A percentile compares a stretch with the other conserved stretches of the same genome.
Conservation (phyloP, 1,140 invertebrate genomes). For the Plutomurus gul region DNA sequence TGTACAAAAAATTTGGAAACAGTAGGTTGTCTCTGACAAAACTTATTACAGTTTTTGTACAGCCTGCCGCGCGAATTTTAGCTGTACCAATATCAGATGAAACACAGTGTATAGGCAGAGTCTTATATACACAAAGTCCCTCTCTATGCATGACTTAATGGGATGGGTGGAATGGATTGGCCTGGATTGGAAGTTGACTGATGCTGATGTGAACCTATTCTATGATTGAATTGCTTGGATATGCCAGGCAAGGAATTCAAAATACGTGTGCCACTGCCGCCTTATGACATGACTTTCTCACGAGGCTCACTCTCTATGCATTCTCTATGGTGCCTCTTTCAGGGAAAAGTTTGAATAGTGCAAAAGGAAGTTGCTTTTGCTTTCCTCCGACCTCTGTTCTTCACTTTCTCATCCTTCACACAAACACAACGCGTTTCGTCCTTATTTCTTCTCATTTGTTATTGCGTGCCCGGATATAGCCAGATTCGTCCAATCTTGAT, state of each 20-base stretch:
- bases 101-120: background rate
- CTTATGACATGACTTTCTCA: background rate
- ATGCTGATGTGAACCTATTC: constrained; percentile 15
- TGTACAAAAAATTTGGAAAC: too few relatives aligned
- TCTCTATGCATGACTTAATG: background rate
- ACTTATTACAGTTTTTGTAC: too few relatives aligned
- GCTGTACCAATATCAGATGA: background rate
- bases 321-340: too few relatives aligned
- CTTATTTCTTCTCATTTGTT: background rate
- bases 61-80: background rate
- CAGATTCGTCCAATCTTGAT: too few relatives aligned
- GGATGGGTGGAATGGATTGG: background rate
- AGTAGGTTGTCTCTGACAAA: too few relatives aligned
- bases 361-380: background rate
- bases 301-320: too few relatives aligned
- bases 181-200: constrained; percentile 7
- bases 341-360: background rate
- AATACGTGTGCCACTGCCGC: background rate
- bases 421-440: background rate
- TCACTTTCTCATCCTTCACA: background rate
- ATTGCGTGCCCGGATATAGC: background rate
- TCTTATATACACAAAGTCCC: background rate
- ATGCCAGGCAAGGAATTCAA: background rate
- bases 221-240: background rate
- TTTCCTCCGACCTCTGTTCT: background rate